Evolutionary conservation across 1,140 invertebrate genomes (phyloP).

Genomic region (Lycorma delicatula): DNA sequence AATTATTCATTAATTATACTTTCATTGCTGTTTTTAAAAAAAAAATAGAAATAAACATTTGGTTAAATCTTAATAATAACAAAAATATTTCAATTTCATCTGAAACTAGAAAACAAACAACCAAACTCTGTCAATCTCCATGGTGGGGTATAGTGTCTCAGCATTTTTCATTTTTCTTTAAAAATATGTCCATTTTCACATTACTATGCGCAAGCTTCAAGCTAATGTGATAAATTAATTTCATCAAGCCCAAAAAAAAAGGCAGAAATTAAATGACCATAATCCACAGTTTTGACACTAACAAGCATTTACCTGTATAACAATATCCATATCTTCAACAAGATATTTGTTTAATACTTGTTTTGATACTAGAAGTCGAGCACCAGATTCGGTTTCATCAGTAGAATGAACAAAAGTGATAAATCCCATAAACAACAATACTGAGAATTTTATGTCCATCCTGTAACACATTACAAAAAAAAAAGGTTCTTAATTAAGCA

Average conservation of each 20-base stretch:
- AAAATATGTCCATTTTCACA: no score
- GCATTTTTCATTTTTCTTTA: background rate
- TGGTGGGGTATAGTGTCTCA: background rate
- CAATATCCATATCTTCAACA: conserved; percentile 95
- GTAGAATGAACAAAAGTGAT: background rate
- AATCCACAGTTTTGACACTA: conserved; percentile 18
- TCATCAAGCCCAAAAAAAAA: conserved; percentile 7
- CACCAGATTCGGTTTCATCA: conserved; percentile 30
- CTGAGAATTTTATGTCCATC: no score
- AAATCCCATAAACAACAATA: background rate
- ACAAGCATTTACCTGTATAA: conserved; percentile 63
- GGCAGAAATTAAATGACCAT: conserved; percentile 1
- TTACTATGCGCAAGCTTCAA: no score
- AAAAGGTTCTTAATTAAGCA: no score
- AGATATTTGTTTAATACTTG: conserved; percentile 95
- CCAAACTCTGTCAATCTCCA: no score
- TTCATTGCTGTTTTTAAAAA: no score
- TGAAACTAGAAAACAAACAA: no score
- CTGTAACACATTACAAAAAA: no score
- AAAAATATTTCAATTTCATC: no score
- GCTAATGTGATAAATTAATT: background rate
- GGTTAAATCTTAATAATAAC: no score
- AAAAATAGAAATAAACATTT: no score
- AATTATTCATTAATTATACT: no score
- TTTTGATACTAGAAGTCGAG: conserved; percentile 71